phyloP scores from a whole-genome alignment of 2,797 vertebrate species.

The Enteromius trimaculatus region DNA sequence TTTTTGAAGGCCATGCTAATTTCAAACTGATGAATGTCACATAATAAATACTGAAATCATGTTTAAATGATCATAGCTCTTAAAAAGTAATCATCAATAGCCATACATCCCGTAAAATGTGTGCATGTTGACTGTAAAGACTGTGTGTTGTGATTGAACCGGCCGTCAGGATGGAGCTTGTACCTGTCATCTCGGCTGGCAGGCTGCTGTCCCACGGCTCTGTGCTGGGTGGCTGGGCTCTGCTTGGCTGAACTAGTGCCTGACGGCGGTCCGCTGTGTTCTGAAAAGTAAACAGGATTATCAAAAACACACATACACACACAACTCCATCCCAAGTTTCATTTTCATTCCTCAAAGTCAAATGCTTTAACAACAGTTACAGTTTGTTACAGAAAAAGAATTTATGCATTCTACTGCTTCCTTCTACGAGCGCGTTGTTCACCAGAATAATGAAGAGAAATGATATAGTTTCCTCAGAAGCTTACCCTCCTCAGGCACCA shows the following conservation, averaged over 20 bases:
- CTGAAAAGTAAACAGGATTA: conserved; percentile 68
- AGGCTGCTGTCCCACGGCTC: conserved; percentile 81
- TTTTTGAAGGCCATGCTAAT: background rate
- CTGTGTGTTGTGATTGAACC: conserved; percentile 21
- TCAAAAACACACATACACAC: conserved; percentile 10
- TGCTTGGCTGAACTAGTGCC: conserved; percentile 93
- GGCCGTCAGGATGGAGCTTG: conserved; percentile 13
- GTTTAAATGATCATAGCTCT: background rate
- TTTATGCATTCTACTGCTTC: conserved; percentile 34
- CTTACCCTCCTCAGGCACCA: conserved; percentile 93
- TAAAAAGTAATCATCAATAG: background rate
- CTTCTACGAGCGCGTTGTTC: background rate
- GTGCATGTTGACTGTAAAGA: background rate
- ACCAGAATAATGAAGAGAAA: conserved; percentile 15
- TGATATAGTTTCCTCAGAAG: background rate
- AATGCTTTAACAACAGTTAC: background rate
- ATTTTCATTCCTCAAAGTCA: conserved; percentile 9
- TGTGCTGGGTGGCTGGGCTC: conserved; percentile 90
- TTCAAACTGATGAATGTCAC: background rate
- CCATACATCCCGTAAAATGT: background rate
- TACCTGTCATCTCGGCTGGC: conserved; percentile 85
- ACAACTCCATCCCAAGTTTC: background rate
- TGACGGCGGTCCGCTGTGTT: conserved; percentile 88
- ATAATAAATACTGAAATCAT: background rate
- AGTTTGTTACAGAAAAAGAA: background rate